Evolutionary conservation across 1,140 invertebrate genomes (phyloP), one percentile per base, ranked within the genome.

Genomic region (Diorhabda carinulata): DNA sequence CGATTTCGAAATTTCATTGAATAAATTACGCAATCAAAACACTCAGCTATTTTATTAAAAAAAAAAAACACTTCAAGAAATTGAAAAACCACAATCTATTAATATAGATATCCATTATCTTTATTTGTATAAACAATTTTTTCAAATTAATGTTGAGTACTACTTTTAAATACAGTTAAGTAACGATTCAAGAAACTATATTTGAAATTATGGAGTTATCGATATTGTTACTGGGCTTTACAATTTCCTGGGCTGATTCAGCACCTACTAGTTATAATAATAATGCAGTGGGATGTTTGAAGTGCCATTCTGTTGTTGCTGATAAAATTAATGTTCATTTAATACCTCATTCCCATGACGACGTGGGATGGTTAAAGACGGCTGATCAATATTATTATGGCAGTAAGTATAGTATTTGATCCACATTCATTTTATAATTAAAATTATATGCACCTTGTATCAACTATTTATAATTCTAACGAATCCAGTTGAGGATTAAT

Each of bases 351-450:
- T 85, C 86, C 2, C 92, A 94, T 79, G 90, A 92, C 83, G 92
- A 94, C 82, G 90, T 92, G 0, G 92, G 92, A 2, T 94, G 92
- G 92, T 82, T 93, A 40, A 92, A 93, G 81, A 94, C 92, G 2
- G 89, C 92, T 42, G 92, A 94, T 77, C 88, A 94, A 78, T 94
- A 94, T 78, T 94, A 88, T 76, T 90, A 87, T 78, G 91, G 91
- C 79, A 84, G 87, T 87, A 81, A 84, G 82, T 81, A 61, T 25
- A 61, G n/a, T 43, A 40, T 43, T 64, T 8, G n/a, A 25, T 25
- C 25, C 25, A 1, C 25, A 25, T 25, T 25, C 25, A 25, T 25
- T 25, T 25, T 25, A 25, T 25, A 25, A 25, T 25, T 25, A 25
- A 25, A 25, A 25, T 25, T 25, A 25, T 25, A 25, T 25, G 25